Evolutionary conservation across 2,113 vertebrate genomes (phyloP).

Genomic region (Nicator chloris): DNA sequence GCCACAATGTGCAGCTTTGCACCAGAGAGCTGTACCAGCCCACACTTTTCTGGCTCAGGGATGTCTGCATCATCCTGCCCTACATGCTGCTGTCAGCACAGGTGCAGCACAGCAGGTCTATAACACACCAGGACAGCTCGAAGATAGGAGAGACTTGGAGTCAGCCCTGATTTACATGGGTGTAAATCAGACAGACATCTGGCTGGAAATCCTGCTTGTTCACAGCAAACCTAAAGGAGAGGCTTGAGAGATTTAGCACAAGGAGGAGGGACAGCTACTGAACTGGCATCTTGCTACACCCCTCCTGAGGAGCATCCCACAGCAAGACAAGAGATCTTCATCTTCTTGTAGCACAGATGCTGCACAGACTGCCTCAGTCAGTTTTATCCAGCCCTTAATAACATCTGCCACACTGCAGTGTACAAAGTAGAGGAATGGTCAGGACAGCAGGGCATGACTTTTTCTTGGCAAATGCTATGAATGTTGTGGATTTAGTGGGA

Average conservation of each 20-base stretch:
- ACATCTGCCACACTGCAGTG: neutral
- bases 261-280: constrained; percentile 18
- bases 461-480: neutral
- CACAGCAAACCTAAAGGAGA: neutral
- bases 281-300: neutral
- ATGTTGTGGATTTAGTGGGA: neutral
- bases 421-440: neutral
- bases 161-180: neutral
- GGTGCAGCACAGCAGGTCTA: constrained; percentile 1
- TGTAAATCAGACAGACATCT: neutral
- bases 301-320: neutral
- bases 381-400: neutral
- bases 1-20: neutral
- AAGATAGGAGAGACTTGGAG: neutral
- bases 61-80: neutral
- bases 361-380: neutral
- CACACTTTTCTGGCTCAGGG: neutral
- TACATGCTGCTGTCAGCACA: neutral
- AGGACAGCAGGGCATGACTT: neutral
- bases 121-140: neutral
- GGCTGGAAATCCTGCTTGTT: neutral
- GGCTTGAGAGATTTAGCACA: neutral
- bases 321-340: neutral
- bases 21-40: neutral
- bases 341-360: neutral